Base-by-base conservation (phyloP, 2,888 invertebrate species). In the Aphidius colemani region DNA sequence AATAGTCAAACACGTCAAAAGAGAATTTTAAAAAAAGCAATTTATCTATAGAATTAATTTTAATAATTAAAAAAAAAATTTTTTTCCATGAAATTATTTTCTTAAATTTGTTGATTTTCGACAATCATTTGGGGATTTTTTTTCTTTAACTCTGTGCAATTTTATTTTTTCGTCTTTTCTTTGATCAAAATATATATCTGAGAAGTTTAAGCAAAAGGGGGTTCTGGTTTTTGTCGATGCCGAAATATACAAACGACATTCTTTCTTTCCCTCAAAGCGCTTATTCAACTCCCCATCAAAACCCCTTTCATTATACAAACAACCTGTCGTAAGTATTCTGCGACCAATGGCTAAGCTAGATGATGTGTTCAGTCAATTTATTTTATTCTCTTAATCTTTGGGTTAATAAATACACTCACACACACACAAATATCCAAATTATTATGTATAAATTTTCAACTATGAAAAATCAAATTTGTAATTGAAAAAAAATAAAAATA, bases 201-300 rank as follows among this genome's bases (percentile, higher is more conserved):
- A 64, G 55, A 61, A 51, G 57, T 10, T 45, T 30, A 57, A 45
- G 10, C 11, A 44, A 30, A 39, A 61, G 66, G 66, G 66, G 66
- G 66, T 69, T 69, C 71, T 67, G 67, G 69, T 71, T 71, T 71
- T 71, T 71, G 66, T 70, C 69, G 66, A 69, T 53, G 30, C 57
- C 67, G 67, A 70, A 72, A 72, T 67, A 30, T 30, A 70, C 70
- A 72, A 71, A 72, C 72, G 71, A 72, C 72, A 72, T 72, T 72
- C 72, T 72, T 72, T 71, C 72, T 70, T 71, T 72, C 70, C 68
- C 69, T 70, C 66, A 65, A 67, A 66, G 65, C 66, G 51, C 61
- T 55, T 56, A 61, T 48, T 60, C 61, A 66, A 64, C 62, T 63
- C 63, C 46, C 51, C 49, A 50, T 51, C 30, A 53, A 45, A 60